These are phyloP conservation scores for Prolemur simus DNA, from an alignment of 2,113 vertebrate species.

Conservation along the genomic window DNA sequence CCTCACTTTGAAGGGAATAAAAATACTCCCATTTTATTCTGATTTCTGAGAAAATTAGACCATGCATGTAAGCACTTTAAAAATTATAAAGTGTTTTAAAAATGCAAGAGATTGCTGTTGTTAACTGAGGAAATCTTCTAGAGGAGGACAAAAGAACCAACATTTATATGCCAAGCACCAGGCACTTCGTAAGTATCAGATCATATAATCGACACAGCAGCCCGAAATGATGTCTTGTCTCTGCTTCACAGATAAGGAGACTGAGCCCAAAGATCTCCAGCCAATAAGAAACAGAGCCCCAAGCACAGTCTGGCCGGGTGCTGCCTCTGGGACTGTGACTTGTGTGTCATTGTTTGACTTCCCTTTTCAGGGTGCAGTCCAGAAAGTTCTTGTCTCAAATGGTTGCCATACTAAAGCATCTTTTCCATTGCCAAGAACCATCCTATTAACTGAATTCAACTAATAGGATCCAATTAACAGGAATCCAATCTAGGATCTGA, in stretches of 20 bases:
- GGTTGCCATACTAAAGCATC: not conserved
- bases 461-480: not conserved
- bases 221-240: not conserved
- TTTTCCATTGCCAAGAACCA: not conserved
- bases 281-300: not conserved
- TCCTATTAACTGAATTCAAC: not conserved
- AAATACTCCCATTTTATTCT: conserved; percentile 35
- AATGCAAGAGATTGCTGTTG: not conserved
- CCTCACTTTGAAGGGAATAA: conserved; percentile 52
- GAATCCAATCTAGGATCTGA: not conserved
- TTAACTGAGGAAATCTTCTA: not conserved
- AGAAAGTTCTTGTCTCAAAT: not conserved
- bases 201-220: fast-evolving
- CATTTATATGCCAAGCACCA: not conserved
- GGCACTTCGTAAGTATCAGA: not conserved
- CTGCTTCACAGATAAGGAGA: not conserved
- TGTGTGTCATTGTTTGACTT: not conserved
- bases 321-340: not conserved
- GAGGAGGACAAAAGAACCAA: not conserved
- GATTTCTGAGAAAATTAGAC: conserved; percentile 63
- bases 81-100: conserved; percentile 34
- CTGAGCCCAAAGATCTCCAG: not conserved
- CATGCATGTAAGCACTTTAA: conserved; percentile 6
- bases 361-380: not conserved
- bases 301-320: fast-evolving